Percentiles rank a stretch among this genome's conserved stretches.
Conservation (phyloP, 35 echinoderm and acorn worm species). For the Ptychodera flava region DNA sequence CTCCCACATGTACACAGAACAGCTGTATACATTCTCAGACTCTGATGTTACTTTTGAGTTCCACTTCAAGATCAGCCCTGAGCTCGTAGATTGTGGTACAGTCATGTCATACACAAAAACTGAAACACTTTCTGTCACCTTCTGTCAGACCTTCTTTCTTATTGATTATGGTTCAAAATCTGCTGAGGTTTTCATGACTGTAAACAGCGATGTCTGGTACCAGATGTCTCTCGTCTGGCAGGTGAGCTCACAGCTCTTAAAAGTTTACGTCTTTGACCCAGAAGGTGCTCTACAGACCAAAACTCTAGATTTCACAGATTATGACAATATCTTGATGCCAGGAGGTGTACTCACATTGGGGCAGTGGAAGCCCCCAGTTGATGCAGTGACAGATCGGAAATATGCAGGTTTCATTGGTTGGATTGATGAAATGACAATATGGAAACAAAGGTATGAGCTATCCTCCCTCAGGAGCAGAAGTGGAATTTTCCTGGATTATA, state of each 20-base stretch:
- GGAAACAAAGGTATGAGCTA: conserved; percentile 34
- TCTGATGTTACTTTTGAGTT: conserved; percentile 85
- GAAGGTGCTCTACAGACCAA: conserved; percentile 14
- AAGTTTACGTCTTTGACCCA: conserved; percentile 44
- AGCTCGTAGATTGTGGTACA: conserved; percentile 24
- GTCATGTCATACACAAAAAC: conserved; percentile 51
- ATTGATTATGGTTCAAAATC: conserved; percentile 11
- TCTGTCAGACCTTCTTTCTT: conserved; percentile 31
- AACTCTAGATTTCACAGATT: conserved; percentile 20
- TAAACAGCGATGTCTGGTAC: conserved; percentile 59
- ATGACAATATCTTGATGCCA: conserved; percentile 29
- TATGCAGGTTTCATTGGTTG: conserved; percentile 70
- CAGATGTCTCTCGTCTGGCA: conserved; percentile 58
- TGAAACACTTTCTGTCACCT: conserved; percentile 34
- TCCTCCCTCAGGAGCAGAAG: conserved; percentile 21
- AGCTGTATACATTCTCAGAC: conserved; percentile 53
- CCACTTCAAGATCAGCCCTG: conserved; percentile 15
- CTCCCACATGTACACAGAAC: conserved; percentile 24
- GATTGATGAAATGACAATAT: conserved; percentile 77
- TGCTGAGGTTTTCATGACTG: conserved; percentile 20
- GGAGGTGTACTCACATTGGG: conserved; percentile 58
- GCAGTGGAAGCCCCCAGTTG: conserved; percentile 52
- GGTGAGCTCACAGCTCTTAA: conserved; percentile 18
- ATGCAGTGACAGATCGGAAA: conserved; percentile 19
- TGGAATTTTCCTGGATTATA: conserved; percentile 13